phyloP scores from a whole-genome alignment of 2,888 invertebrate species.

The Andrena bucephala region DNA sequence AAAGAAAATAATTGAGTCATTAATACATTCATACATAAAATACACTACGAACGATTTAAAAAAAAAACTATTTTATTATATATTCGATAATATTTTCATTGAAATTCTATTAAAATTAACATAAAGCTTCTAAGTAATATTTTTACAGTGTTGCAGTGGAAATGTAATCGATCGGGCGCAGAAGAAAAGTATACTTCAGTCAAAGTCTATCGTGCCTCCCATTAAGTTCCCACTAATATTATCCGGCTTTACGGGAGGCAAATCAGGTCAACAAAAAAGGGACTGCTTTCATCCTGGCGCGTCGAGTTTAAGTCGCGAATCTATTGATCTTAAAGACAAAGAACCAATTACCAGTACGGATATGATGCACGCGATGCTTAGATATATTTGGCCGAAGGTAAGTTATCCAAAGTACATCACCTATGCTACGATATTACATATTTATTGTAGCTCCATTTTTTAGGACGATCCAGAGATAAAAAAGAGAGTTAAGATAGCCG shows the following conservation, averaged over 20 bases:
- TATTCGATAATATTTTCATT: slow-evolving; percentile 1
- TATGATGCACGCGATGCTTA: slow-evolving; percentile 95
- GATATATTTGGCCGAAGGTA: slow-evolving; percentile 98
- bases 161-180: slow-evolving; percentile 82
- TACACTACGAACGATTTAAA: neutral
- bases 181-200: slow-evolving; percentile 80
- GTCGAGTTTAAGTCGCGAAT: slow-evolving; percentile 89
- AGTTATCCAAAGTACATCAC: slow-evolving; percentile 74
- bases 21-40: neutral
- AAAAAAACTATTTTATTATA: neutral
- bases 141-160: slow-evolving; percentile 80
- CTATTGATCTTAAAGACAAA: slow-evolving; percentile 87
- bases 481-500: slow-evolving; percentile 93
- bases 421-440: slow-evolving; percentile 74
- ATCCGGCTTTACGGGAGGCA: slow-evolving; percentile 80
- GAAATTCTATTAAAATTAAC: neutral
- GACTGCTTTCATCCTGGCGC: slow-evolving; percentile 97
- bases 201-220: slow-evolving; percentile 80
- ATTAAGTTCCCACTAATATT: slow-evolving; percentile 77
- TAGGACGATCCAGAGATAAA: slow-evolving; percentile 91
- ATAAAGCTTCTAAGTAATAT: slow-evolving; percentile 8
- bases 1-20: neutral
- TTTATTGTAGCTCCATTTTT: slow-evolving; percentile 28
- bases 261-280: slow-evolving; percentile 87
- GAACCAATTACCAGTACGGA: slow-evolving; percentile 89